These are phyloP conservation scores for Anoplolepis gracilipes DNA, from an alignment of 1,140 invertebrate genomes.

Conservation along the genomic window DNA sequence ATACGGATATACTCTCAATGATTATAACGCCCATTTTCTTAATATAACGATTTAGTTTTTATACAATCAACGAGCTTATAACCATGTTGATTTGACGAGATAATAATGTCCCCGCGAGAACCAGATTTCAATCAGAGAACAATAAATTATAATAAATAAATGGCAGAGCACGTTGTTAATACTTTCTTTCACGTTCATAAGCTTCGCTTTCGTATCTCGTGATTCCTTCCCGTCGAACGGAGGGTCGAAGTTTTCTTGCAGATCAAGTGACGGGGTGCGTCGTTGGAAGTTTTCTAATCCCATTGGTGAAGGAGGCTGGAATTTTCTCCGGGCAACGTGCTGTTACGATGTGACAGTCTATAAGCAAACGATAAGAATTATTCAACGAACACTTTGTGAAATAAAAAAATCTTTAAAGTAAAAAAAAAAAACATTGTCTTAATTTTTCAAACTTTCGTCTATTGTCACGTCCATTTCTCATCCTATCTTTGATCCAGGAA, in stretches of 20 bases:
- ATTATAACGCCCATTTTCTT: neutral
- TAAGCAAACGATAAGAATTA: slow-evolving; percentile 42
- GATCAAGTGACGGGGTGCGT: slow-evolving; percentile 43
- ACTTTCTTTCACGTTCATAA: slow-evolving; percentile 30
- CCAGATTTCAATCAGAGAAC: neutral
- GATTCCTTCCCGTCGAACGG: slow-evolving; percentile 36
- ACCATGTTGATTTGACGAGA: neutral
- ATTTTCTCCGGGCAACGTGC: slow-evolving; percentile 12
- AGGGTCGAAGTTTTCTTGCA: slow-evolving; percentile 38
- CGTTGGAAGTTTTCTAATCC: slow-evolving; percentile 53
- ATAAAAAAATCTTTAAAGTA: slow-evolving; percentile 12
- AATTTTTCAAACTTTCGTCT: neutral
- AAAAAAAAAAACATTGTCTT: neutral
- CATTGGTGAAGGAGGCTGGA: neutral
- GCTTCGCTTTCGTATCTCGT: neutral
- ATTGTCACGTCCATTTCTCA: neutral
- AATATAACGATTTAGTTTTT: neutral
- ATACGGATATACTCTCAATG: neutral
- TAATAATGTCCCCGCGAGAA: slow-evolving; percentile 5
- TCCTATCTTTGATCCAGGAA: neutral
- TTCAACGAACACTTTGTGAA: slow-evolving; percentile 26
- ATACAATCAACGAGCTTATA: neutral
- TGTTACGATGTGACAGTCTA: slow-evolving; percentile 12
- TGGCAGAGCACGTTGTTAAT: neutral
- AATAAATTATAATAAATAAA: slow-evolving; percentile 23